Conservation (phyloP, 2,888 invertebrate genomes). For the Phyto melanocephala region DNA sequence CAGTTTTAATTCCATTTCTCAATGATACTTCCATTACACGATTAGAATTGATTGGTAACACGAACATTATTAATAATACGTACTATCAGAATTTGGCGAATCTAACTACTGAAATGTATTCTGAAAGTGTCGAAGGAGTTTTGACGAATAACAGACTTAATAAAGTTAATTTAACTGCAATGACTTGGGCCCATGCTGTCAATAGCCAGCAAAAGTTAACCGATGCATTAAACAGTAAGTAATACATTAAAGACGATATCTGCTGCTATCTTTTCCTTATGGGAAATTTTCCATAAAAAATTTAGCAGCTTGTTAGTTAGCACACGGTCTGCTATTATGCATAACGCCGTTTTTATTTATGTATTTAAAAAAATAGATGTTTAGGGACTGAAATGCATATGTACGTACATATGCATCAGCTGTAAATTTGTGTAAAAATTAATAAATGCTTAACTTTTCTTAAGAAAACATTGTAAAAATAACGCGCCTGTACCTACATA, state of each 20-base stretch:
- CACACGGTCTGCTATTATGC: no score
- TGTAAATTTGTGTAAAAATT: neutral
- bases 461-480: no score
- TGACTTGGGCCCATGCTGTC: conserved; percentile 93
- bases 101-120: neutral
- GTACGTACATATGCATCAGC: no score
- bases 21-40: neutral
- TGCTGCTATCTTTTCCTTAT: no score
- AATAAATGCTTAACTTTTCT: neutral
- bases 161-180: conserved; percentile 83
- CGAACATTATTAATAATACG: neutral
- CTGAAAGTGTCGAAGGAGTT: neutral
- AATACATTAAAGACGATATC: neutral
- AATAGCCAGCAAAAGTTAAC: conserved; percentile 84
- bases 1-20: neutral
- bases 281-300: no score
- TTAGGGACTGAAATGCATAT: no score
- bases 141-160: conserved; percentile 55
- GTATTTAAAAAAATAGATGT: no score
- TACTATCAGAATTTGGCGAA: conserved; percentile 1
- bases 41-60: neutral
- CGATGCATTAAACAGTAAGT: conserved; percentile 82
- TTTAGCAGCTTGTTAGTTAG: no score
- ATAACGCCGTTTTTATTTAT: no score
- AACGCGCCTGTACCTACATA: no score